These are phyloP conservation scores for Caenorhabditis macrosperma DNA, from an alignment of 2,888 invertebrate genomes.

Conservation along the genomic window DNA sequence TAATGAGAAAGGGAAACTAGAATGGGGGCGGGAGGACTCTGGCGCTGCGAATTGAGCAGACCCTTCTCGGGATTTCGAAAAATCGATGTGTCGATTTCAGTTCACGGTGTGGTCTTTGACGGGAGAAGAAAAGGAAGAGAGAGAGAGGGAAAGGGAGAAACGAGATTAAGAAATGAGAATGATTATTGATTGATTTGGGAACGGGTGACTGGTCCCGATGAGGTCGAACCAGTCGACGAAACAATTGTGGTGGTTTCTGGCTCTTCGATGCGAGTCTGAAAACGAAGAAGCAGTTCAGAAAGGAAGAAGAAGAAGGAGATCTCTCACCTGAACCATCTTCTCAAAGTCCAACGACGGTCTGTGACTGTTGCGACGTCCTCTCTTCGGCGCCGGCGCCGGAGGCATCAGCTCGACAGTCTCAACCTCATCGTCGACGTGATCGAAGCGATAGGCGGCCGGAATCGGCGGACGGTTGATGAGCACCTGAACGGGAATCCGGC, in stretches of 20 bases:
- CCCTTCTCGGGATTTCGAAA: constrained; percentile 57
- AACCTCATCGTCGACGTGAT: constrained; percentile 21
- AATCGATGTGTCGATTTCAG: constrained; percentile 17
- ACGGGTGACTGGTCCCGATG: constrained; percentile 46
- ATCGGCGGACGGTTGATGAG: constrained; percentile 52
- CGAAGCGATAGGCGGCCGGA: constrained; percentile 36
- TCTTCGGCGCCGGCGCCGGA: constrained; percentile 50
- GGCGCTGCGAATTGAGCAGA: constrained; percentile 50
- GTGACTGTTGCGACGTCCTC: constrained; percentile 56
- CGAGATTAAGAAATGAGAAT: not conserved
- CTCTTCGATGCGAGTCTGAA: constrained; percentile 52
- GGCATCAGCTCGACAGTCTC: constrained; percentile 28
- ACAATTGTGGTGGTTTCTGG: no score
- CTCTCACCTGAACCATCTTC: constrained; percentile 64
- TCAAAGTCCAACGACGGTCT: constrained; percentile 67
- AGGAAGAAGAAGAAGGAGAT: not conserved
- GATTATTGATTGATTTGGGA: constrained; percentile 38
- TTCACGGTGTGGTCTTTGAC: not conserved
- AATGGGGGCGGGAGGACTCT: no score
- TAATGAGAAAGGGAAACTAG: not conserved
- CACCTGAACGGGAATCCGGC: constrained; percentile 48
- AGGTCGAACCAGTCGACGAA: constrained; percentile 1
- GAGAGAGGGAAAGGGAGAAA: constrained; percentile 17
- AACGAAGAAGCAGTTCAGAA: not conserved
- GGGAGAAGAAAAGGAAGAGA: not conserved